Evolutionary conservation across 2,888 invertebrate genomes (phyloP).

Genomic region (Prosopocoilus inquinatus): DNA sequence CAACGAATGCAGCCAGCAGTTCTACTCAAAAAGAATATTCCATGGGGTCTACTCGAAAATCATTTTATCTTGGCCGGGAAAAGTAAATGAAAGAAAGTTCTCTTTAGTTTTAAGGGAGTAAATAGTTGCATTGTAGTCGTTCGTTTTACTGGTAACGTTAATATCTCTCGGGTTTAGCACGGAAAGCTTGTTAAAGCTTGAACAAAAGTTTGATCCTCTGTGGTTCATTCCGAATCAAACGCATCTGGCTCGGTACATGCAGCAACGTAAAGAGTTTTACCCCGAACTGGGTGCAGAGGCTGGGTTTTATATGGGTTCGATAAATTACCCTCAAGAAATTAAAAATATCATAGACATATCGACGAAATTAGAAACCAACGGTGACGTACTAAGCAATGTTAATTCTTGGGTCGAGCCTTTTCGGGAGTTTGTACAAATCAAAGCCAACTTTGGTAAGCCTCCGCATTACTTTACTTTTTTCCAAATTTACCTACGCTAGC

Average conservation of each 20-base stretch:
- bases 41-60: constrained; percentile 62
- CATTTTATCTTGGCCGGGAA: constrained; percentile 65
- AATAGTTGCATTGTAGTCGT: constrained; percentile 43
- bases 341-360: constrained; percentile 57
- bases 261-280: constrained; percentile 59
- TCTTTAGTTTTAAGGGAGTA: not conserved
- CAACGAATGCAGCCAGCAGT: constrained; percentile 55
- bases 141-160: constrained; percentile 61
- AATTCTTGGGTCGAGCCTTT: constrained; percentile 68
- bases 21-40: constrained; percentile 60
- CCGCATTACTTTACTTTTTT: not conserved
- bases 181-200: constrained; percentile 61
- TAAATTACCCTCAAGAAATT: constrained; percentile 65
- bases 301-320: constrained; percentile 64
- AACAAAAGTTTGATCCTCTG: constrained; percentile 75
- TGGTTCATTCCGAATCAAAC: constrained; percentile 77
- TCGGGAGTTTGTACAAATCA: constrained; percentile 58
- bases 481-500: not conserved
- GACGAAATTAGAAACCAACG: constrained; percentile 54
- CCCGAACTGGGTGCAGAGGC: constrained; percentile 65
- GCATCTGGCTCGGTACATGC: constrained; percentile 63
- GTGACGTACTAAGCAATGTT: constrained; percentile 56
- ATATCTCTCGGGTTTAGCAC: constrained; percentile 62
- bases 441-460: constrained; percentile 57
- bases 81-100: constrained; percentile 46